Evolutionary conservation across 2,797 vertebrate species (phyloP), one percentile per base, ranked within the genome.

Genomic region (Naso thynnoides): DNA sequence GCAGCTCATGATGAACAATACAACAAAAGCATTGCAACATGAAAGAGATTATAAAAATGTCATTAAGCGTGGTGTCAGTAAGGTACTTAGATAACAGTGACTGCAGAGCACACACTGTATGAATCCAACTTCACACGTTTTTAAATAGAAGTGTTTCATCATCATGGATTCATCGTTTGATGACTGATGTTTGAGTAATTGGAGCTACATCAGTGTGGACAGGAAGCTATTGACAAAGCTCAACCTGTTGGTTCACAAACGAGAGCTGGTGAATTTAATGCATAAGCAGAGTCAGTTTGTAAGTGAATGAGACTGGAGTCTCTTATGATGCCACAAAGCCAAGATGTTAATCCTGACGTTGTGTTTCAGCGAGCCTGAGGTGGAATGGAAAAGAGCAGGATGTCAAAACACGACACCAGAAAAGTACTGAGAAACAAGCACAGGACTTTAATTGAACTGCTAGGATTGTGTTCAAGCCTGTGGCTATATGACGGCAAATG

Each of bases 391-490:
- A 65, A 65, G 27, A 78, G 56, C 38, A 64, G 33, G 15, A 66
- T 75, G 69, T 83, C 26, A 48, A 77, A 76, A 81, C 53, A 85
- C 11, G 66, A 73, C 69, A 67, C 58, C 14, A 73, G 55, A 68
- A 83, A 83, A 78, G 47, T 65, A 31, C 64, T 36, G 61, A 68
- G 71, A 69, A 85, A 78, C 67, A 68, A 65, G 66, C 71, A 53
- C 52, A 68, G 27, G 23, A 27, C 21, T 79, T 84, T 88, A 80
- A 87, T 82, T 83, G 72, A 87, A 88, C 79, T 69, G 44, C 63
- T 5, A 59, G 67, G 58, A 64, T 69, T 79, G 63, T 61, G 82
- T 84, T 78, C 65, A 75, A 69, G 82, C 82, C 79, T 11, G 26
- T 72, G 77, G 90, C 78, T 61, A 79, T 71, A 54, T 82, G 70